Base-by-base conservation (phyloP, 2,113 vertebrate genomes). In the Oryzias celebensis region DNA sequence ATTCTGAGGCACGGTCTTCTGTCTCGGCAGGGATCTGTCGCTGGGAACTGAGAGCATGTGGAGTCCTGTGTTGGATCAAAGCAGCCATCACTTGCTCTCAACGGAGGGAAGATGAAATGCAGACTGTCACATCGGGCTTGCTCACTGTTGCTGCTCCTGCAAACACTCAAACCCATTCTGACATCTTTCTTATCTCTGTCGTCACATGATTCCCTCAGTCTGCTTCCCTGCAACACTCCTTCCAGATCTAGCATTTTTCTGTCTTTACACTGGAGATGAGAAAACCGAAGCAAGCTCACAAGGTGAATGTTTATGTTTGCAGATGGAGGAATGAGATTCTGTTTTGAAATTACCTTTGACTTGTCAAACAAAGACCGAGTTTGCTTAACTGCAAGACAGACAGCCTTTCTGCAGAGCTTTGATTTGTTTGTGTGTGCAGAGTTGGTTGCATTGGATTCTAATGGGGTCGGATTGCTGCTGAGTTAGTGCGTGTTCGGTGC, bases 21-120 rank as follows among this genome's bases (percentile, higher is more conserved):
- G 47, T 18, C 45, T 7, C 14, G 2, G 15, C 2, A 17, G 16
- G 47, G 8, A 17, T 10, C 16, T 18, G 67, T 36, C 36, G 68
- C 81, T 28, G 61, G 47, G 62, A 76, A 57, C 24, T 51, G 52
- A 50, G 55, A 73, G 58, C 56, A 49, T 77, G 84, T 82, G 77
- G 75, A 71, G 76, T 80, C 59, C 58, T 71, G 60, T 67, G 47
- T 62, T 18, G 52, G 68, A 87, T 87, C 80, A 89, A 82, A 87
- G 80, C 73, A 68, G 65, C 73, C 70, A 58, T 87, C 80, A 72
- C 65, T 78, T 28, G 63, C n/a, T 3, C 52, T 77, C 71, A 73
- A 70, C 68, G 65, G 67, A 63, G 20, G 16, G 49, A 73, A 59
- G 67, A 83, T 58, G 74, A 70, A 77, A 77, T 56, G 18, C 67